These are phyloP conservation scores for Mus caroli DNA, from an alignment of 2,797 vertebrate genomes.

Conservation along the genomic window DNA sequence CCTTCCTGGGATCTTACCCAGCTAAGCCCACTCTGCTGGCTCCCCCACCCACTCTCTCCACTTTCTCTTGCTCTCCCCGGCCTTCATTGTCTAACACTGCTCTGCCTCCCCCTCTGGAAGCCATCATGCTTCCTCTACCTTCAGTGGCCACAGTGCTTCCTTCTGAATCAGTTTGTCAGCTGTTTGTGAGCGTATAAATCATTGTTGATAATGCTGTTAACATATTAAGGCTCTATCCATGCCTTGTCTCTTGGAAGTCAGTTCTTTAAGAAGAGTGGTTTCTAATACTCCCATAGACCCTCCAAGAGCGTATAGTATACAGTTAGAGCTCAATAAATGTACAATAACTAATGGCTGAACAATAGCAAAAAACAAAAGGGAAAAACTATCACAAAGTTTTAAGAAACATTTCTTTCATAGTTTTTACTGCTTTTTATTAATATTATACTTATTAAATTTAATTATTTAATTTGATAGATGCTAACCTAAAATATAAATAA, in stretches of 20 bases:
- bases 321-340: constrained; percentile 18
- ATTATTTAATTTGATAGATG: constrained; percentile 57
- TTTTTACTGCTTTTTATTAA: neutral
- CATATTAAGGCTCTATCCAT: neutral
- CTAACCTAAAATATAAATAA: constrained; percentile 38
- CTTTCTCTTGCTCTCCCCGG: neutral
- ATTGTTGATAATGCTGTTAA: neutral
- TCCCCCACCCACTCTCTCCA: neutral
- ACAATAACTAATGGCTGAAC: neutral
- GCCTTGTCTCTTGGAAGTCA: neutral
- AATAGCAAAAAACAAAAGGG: neutral
- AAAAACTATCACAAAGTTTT: neutral
- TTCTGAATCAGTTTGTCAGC: neutral
- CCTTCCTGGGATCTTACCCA: neutral
- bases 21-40: neutral
- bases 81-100: neutral
- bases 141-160: neutral
- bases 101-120: neutral
- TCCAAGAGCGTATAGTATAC: neutral
- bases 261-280: neutral
- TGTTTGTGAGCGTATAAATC: neutral
- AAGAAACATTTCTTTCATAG: constrained; percentile 45
- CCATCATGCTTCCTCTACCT: neutral
- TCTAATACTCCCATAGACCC: neutral
- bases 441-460: constrained; percentile 34